A percentile compares a stretch with the other conserved stretches of the same genome.
phyloP scores from a whole-genome alignment of 2,797 vertebrate genomes.

The Brotula barbata region DNA sequence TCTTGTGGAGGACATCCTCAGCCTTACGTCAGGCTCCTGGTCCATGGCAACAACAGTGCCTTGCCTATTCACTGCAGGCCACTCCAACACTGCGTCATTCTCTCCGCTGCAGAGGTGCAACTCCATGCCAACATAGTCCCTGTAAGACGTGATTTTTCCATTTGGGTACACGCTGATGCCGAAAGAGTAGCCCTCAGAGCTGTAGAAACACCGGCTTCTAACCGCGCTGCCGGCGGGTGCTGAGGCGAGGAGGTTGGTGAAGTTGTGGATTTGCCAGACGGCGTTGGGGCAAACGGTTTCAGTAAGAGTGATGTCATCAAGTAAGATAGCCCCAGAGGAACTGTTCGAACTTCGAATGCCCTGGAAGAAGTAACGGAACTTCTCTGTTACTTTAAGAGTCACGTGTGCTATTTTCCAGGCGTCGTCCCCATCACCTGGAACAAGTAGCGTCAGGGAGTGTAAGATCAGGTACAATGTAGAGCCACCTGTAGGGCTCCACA shows the following conservation, averaged over 20 bases:
- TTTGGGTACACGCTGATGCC: constrained; percentile 81
- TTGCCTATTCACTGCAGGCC: constrained; percentile 87
- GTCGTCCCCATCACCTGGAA: constrained; percentile 74
- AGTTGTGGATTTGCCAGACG: constrained; percentile 84
- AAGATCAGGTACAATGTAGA: no score
- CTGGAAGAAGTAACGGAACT: constrained; percentile 93
- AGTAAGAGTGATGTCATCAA: constrained; percentile 86
- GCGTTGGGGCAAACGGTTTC: constrained; percentile 84
- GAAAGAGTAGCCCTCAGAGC: constrained; percentile 84
- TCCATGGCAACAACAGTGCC: constrained; percentile 80
- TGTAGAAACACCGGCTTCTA: constrained; percentile 77
- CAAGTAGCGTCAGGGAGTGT: neutral
- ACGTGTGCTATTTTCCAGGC: constrained; percentile 87
- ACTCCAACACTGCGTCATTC: constrained; percentile 86
- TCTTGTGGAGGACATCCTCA: constrained; percentile 86
- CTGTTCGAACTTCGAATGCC: constrained; percentile 74
- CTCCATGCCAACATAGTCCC: constrained; percentile 65
- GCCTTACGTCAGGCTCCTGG: constrained; percentile 80
- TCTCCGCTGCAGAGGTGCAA: constrained; percentile 88
- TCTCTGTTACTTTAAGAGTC: constrained; percentile 78
- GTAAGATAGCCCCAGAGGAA: constrained; percentile 79
- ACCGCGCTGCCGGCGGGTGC: neutral
- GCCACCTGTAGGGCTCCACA: no score
- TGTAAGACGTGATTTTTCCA: neutral
- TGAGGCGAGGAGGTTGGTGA: constrained; percentile 68